Base-by-base conservation (phyloP, 2,797 vertebrate genomes). In the Pseudotriccus pelzelni region DNA sequence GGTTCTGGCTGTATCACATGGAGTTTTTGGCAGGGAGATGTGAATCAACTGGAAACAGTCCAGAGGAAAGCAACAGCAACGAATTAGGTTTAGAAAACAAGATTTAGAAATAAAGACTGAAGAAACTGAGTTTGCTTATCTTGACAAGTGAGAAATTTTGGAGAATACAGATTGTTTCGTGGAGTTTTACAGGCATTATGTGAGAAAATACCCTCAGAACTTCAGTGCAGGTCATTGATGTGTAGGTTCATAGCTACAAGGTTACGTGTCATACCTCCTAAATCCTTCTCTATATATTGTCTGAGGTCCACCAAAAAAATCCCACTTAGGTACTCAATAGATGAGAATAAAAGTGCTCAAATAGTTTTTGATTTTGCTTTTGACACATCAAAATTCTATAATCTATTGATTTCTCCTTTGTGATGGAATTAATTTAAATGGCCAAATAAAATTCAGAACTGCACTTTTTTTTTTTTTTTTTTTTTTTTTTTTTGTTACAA, bases 21-120 rank as follows among this genome's bases (percentile, higher is more conserved):
- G 93, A 95, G 88, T 30, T 91, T 93, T 95, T 97, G 94, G 95
- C 95, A 93, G 69, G 58, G 69, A 91, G 80, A 86, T 86, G 69
- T 50, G 44, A 80, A 94, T 95, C 89, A 78, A 55, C 56, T 94
- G 96, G 95, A 94, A 94, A 41, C 23, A 72, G 36, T 94, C 91
- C 95, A 95, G 69, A 75, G 60, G 28, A 95, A 91, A 93, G 80
- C 37, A 93, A 84, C 23, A 66, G 63, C 47, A 62, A 73, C 41
- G 77, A 93, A 93, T 55, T 73, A 78, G 66, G 66, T 93, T 94
- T 90, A 69, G 66, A 78, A 96, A 95, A 86, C 19, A 74, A 47
- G 59, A 59, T 88, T 90, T 91, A 82, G 76, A 91, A 94, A 81
- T 41, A 80, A 93, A 78, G 73, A 84, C 32, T 27, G 50, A 94